Evolutionary conservation across 2,888 invertebrate species (phyloP).

Genomic region (Orthosia gothica): DNA sequence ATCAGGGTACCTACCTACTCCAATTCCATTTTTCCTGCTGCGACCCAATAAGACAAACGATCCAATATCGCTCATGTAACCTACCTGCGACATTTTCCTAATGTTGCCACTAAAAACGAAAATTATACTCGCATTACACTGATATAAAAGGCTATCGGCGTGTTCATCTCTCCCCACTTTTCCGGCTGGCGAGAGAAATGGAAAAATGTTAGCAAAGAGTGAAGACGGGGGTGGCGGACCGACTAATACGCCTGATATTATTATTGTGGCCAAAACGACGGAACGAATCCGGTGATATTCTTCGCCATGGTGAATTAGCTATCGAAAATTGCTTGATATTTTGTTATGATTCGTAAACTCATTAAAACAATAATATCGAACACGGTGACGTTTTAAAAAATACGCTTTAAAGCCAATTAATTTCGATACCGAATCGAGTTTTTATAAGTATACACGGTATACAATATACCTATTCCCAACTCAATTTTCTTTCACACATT

Average conservation of each 20-base stretch:
- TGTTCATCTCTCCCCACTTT: constrained; percentile 81
- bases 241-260: constrained; percentile 83
- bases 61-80: constrained; percentile 42
- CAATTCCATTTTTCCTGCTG: constrained; percentile 18
- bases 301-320: constrained; percentile 73
- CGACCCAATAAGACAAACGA: constrained; percentile 41
- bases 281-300: constrained; percentile 78
- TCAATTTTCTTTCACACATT: constrained; percentile 15
- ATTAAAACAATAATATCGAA: neutral
- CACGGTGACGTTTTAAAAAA: neutral
- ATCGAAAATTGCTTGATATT: constrained; percentile 54
- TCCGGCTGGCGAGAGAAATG: constrained; percentile 75
- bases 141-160: constrained; percentile 81
- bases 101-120: constrained; percentile 72
- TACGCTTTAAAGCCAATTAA: neutral
- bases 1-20: neutral
- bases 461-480: neutral
- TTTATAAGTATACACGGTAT: neutral
- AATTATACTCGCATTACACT: constrained; percentile 81
- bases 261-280: constrained; percentile 83
- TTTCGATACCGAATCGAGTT: neutral
- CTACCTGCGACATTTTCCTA: constrained; percentile 66
- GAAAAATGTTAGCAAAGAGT: constrained; percentile 73
- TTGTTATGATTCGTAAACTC: constrained; percentile 18
- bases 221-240: constrained; percentile 79